These are phyloP conservation scores for Sylvicola cinctus DNA, from an alignment of 2,888 invertebrate species.

Conservation along the genomic window DNA sequence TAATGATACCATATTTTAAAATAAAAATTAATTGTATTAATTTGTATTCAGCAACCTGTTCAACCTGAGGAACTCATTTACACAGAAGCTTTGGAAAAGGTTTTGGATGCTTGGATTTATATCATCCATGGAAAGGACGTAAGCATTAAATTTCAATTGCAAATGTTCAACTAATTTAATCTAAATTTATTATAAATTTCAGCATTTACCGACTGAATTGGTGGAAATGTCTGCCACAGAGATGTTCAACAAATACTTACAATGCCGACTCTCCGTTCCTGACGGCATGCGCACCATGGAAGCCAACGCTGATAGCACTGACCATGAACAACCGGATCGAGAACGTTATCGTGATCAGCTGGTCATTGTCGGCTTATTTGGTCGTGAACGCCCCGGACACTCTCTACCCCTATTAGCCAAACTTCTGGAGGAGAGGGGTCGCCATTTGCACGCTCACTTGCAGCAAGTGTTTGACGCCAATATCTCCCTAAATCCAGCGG, in stretches of 20 bases:
- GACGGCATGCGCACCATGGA: constrained; percentile 29
- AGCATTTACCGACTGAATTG: constrained; percentile 22
- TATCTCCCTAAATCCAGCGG: constrained; percentile 21
- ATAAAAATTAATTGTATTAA: no score
- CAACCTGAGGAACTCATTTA: constrained; percentile 29
- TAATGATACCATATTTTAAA: no score
- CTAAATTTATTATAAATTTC: constrained; percentile 7
- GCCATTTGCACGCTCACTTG: constrained; percentile 17
- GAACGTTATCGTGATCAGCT: constrained; percentile 48
- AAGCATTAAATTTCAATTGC: neutral
- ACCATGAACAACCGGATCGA: constrained; percentile 42
- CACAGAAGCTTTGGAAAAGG: constrained; percentile 44
- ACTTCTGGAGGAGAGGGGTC: constrained; percentile 20
- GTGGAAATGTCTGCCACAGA: constrained; percentile 23
- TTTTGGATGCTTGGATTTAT: constrained; percentile 44
- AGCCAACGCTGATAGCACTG: constrained; percentile 26
- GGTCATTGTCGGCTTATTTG: constrained; percentile 47
- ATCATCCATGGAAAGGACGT: constrained; percentile 6
- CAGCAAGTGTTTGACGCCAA: constrained; percentile 20
- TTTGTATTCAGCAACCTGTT: no score
- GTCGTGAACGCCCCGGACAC: constrained; percentile 39
- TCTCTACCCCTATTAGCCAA: constrained; percentile 37
- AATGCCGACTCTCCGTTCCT: constrained; percentile 61
- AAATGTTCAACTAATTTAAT: neutral
- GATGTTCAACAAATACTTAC: constrained; percentile 62